A percentile compares a stretch with the other conserved stretches of the same genome.
These are phyloP conservation scores for Metopia argyrocephala DNA, from an alignment of 2,888 invertebrate species.

Conservation along the genomic window DNA sequence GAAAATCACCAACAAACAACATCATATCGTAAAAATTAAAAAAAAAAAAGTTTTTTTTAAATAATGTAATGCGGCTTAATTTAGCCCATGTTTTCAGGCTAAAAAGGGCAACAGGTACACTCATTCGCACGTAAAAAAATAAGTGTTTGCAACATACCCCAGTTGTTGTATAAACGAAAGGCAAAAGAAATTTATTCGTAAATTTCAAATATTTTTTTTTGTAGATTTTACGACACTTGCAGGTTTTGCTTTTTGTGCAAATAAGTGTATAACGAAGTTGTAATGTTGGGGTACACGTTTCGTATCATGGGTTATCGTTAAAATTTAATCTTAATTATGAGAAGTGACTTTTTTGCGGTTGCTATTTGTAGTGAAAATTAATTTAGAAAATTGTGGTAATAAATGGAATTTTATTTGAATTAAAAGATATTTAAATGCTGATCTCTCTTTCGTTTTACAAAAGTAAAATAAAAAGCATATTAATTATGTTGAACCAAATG, in stretches of 20 bases:
- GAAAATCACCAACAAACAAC: constrained; percentile 43
- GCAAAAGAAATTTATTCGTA: background rate
- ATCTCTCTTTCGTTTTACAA: background rate
- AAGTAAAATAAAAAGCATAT: no score
- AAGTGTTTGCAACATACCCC: background rate
- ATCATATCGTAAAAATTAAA: background rate
- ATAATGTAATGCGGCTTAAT: constrained; percentile 16
- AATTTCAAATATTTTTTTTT: constrained; percentile 17
- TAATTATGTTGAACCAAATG: no score
- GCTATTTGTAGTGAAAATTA: background rate
- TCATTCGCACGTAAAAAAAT: background rate
- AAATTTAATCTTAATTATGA: constrained; percentile 49
- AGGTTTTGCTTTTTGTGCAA: background rate
- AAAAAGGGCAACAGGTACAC: constrained; percentile 33
- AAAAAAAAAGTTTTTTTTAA: background rate
- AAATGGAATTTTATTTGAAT: background rate
- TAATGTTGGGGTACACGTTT: constrained; percentile 36
- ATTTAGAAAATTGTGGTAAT: background rate
- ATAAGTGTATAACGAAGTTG: constrained; percentile 25
- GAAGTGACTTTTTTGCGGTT: constrained; percentile 9
- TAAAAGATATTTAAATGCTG: background rate
- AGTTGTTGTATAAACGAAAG: background rate
- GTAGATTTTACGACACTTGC: background rate
- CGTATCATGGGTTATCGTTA: constrained; percentile 42
- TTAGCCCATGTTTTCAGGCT: constrained; percentile 17